A percentile compares a stretch with the other conserved stretches of the same genome.
Evolutionary conservation across 2,113 vertebrate species (phyloP).

Genomic region (Mirounga angustirostris): DNA sequence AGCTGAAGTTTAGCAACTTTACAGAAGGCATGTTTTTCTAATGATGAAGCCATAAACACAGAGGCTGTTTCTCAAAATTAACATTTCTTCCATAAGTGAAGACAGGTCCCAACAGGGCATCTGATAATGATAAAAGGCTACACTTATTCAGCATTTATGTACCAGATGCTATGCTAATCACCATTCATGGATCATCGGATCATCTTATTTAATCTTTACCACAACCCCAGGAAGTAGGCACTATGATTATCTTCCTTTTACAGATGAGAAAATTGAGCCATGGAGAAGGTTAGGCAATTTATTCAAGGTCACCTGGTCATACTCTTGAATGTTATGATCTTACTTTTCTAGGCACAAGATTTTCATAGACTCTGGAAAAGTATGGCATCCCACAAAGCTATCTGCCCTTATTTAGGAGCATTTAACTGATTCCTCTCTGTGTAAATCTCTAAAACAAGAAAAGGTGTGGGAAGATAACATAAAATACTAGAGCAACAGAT

Average conservation of each 20-base stretch:
- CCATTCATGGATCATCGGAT: background rate
- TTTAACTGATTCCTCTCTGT: background rate
- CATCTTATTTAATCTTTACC: slow-evolving; percentile 15
- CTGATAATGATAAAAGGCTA: background rate
- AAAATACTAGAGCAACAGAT: background rate
- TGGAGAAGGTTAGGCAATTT: background rate
- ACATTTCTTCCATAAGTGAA: background rate
- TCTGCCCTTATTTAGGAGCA: background rate
- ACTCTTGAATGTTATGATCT: background rate
- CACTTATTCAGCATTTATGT: slow-evolving; percentile 3
- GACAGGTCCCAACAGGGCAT: background rate
- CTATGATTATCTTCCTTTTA: slow-evolving; percentile 41
- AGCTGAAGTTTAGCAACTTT: background rate
- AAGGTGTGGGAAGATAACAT: background rate
- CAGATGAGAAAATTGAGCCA: slow-evolving; percentile 4
- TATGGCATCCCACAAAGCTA: background rate
- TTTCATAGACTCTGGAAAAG: slow-evolving; percentile 18
- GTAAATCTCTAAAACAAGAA: slow-evolving; percentile 23
- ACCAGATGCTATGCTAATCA: background rate
- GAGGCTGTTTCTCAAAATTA: slow-evolving; percentile 26
- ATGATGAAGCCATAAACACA: background rate
- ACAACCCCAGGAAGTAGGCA: background rate
- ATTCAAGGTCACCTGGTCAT: background rate
- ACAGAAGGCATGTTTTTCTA: background rate
- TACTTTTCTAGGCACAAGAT: slow-evolving; percentile 23